Conservation (phyloP, 1,140 invertebrate genomes). For the Drosophila pachea region DNA sequence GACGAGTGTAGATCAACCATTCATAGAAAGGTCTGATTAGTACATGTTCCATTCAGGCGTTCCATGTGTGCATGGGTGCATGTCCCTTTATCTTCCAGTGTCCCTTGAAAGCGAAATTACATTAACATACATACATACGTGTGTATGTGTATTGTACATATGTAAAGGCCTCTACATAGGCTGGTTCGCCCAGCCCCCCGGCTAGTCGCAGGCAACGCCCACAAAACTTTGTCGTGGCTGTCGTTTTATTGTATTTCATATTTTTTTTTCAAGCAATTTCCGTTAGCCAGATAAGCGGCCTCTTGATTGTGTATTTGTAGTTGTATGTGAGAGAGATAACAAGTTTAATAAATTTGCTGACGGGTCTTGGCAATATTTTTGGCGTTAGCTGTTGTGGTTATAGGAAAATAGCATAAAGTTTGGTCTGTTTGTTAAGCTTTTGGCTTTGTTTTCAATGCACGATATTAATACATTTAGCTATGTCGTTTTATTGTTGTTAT, state of each 20-base stretch:
- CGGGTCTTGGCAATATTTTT: no score
- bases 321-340: slow-evolving; percentile 15
- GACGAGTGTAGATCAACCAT: no score
- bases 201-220: slow-evolving; percentile 21
- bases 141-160: neutral
- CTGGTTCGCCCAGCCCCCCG: neutral
- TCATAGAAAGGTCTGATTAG: no score
- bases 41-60: no score
- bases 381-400: neutral
- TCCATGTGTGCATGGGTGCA: no score
- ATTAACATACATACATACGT: slow-evolving; percentile 2
- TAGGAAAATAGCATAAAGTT: neutral
- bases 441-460: neutral
- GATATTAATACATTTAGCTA: neutral
- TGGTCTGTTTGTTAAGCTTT: slow-evolving; percentile 9
- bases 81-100: no score
- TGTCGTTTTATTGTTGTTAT: neutral
- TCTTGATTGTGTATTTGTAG: slow-evolving; percentile 2
- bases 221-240: slow-evolving; percentile 13
- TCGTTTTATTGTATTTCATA: slow-evolving; percentile 8
- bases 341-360: neutral
- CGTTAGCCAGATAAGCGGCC: slow-evolving; percentile 29
- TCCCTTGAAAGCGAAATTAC: neutral
- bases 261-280: slow-evolving; percentile 31
- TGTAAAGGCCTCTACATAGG: neutral